Percentiles rank a stretch among this genome's conserved stretches.
Evolutionary conservation across 1,140 invertebrate species (phyloP).

Genomic region (Drosophila subobscura): DNA sequence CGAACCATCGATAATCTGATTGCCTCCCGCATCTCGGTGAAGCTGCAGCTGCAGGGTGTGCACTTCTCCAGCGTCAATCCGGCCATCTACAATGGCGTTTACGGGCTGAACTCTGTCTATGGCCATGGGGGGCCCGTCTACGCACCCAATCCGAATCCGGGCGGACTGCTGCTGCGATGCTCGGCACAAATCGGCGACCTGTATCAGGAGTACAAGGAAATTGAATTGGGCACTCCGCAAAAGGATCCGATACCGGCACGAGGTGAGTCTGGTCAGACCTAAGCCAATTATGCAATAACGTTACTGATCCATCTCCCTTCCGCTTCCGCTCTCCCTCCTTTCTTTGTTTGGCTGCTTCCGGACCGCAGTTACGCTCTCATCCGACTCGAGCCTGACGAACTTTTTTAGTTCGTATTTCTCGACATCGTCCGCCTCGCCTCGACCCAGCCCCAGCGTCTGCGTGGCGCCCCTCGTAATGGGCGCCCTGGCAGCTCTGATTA

Average conservation of each 20-base stretch:
- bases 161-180: conserved; percentile 84
- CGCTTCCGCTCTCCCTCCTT: conserved; percentile 50
- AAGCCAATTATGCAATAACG: conserved; percentile 47
- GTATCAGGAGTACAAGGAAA: conserved; percentile 85
- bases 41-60: conserved; percentile 79
- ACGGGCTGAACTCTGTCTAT: conserved; percentile 61
- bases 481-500: conserved; percentile 30
- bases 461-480: conserved; percentile 48
- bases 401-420: conserved; percentile 76
- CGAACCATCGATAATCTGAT: conserved; percentile 79
- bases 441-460: conserved; percentile 35
- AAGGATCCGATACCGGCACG: conserved; percentile 85
- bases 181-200: conserved; percentile 84
- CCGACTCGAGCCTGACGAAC: conserved; percentile 72
- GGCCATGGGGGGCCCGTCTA: conserved; percentile 48
- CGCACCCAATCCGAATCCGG: conserved; percentile 56
- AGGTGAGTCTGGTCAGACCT: conserved; percentile 77
- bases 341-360: conserved; percentile 33
- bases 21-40: conserved; percentile 76
- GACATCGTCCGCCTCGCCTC: conserved; percentile 44
- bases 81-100: conserved; percentile 43
- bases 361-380: conserved; percentile 74
- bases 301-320: conserved; percentile 55
- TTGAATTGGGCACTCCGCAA: conserved; percentile 84
- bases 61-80: conserved; percentile 75